Base-by-base conservation (phyloP, 1,140 invertebrate species). In the Drosophila arawakana region DNA sequence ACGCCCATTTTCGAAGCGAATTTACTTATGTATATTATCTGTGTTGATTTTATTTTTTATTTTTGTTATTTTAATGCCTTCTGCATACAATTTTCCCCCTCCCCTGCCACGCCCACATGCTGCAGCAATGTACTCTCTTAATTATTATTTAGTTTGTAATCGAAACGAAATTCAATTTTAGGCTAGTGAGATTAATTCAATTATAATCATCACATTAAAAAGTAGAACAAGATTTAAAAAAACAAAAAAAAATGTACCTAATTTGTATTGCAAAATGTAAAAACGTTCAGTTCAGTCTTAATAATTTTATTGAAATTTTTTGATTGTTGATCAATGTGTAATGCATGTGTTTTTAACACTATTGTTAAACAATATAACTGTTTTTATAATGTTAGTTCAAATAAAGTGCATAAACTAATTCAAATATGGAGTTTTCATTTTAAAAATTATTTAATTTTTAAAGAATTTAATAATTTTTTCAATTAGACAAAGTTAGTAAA, bases 141-240 rank as follows among this genome's bases (percentile, higher is more conserved):
- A 80, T 88, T 88, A 88, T 89, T 88, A 88, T 88, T 88, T 88
- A 88, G 83, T 88, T 75, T 88, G 80, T 88, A 83, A 88, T 59
- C 49, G 44, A 66, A 76, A 73, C 59, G 59, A 66, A 78, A 81
- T 85, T 73, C 78, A 78, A 46, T 50, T 81, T 66, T 81, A 85
- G 68, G 69, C 62, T 77, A 80, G 61, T 47, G 57, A 71, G 65
- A 66, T 41, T 71, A 68, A 71, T 44, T n/a, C 25, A 30, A 30
- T 30, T 30, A 30, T 30, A 30, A 30, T 30, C 25, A 30, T 30
- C 25, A 30, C 25, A 30, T 30, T 30, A 30, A 30, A 73, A 39
- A 69, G 15, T 50, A 55, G 37, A 57, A 18, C 21, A 57, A 37
- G 35, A 68, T 49, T 30, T 25, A 3, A 30, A 30, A 30, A 30